These are phyloP conservation scores for Corythaixoides concolor DNA, from an alignment of 2,113 vertebrate genomes.

Conservation along the genomic window DNA sequence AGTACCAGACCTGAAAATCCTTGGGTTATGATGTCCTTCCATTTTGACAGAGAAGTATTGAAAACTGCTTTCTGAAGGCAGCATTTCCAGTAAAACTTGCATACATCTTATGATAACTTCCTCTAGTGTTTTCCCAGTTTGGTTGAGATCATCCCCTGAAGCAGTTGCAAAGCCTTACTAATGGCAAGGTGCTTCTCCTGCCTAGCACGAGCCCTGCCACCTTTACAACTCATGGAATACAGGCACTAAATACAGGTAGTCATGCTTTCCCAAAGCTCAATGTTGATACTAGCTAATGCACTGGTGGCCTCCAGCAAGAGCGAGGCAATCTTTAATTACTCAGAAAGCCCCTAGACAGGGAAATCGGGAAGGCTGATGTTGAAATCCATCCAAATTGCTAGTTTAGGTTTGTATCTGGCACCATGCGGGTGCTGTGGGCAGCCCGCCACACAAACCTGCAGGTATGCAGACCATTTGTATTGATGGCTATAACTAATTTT, in stretches of 20 bases:
- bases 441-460: not conserved
- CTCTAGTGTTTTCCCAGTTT: not conserved
- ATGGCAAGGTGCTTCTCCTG: not conserved
- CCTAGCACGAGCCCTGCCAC: not conserved
- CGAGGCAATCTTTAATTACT: slow-evolving; percentile 12
- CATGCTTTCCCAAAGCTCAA: not conserved
- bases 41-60: not conserved
- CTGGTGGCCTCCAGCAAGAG: not conserved
- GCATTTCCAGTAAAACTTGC: not conserved
- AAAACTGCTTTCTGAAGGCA: not conserved
- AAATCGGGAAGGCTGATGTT: slow-evolving; percentile 16
- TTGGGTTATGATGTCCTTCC: not conserved
- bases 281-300: not conserved
- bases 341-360: not conserved
- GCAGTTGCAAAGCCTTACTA: not conserved
- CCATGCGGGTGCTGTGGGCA: slow-evolving; percentile 25
- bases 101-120: not conserved
- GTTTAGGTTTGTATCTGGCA: slow-evolving; percentile 52
- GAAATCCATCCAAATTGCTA: slow-evolving; percentile 64
- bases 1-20: not conserved
- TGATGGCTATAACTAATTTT: slow-evolving; percentile 58
- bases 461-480: slow-evolving; percentile 39
- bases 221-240: not conserved
- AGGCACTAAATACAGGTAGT: not conserved
- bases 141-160: not conserved